Base-by-base conservation (phyloP, 2,888 invertebrate species). In the Arrhopalites spinosus region DNA sequence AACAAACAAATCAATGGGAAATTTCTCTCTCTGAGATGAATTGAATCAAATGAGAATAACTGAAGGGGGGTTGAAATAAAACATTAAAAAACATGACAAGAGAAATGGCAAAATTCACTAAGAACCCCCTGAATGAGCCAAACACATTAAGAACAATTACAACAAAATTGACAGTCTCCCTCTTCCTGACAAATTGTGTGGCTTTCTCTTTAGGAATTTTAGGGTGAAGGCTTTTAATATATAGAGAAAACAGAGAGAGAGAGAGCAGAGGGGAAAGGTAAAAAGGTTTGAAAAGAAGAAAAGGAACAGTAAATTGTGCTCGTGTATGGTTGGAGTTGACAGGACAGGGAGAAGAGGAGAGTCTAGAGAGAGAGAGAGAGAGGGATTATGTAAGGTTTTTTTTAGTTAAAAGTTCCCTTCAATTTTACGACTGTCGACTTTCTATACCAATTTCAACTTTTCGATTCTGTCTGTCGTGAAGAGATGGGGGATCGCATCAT, bases 361-460 rank as follows among this genome's bases (percentile, higher is more conserved):
- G 15, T 13, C 15, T n/a, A 50, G 15, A 15, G 50, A 3, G 50
- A 15, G 50, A n/a, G 50, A 1, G 36, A 36, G 11, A 36, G 36
- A 7, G 36, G 11, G 36, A 36, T 36, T 36, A 17, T 63, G n/a
- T 63, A 63, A n/a, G 2, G 29, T 29, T n/a, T 36, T 66, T 66
- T 66, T 66, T 66, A 66, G 66, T 66, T 66, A 66, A 66, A 66
- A 66, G 66, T 66, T 66, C 43, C 43, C 43, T 36, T 50, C 43
- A 68, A 68, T 69, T 69, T 69, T 69, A 69, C 69, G 53, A 69
- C 69, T 53, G 68, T 45, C 68, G 27, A 45, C 8, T 50, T 50
- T n/a, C n/a, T 50, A 15, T n/a, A 36, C 66, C 66, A 30, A 66
- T 66, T 43, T 66, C 36, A 66, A 66, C 66, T 66, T 66, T 66